Conservation (phyloP, 2,113 vertebrate species). For the Hemicordylus capensis region DNA sequence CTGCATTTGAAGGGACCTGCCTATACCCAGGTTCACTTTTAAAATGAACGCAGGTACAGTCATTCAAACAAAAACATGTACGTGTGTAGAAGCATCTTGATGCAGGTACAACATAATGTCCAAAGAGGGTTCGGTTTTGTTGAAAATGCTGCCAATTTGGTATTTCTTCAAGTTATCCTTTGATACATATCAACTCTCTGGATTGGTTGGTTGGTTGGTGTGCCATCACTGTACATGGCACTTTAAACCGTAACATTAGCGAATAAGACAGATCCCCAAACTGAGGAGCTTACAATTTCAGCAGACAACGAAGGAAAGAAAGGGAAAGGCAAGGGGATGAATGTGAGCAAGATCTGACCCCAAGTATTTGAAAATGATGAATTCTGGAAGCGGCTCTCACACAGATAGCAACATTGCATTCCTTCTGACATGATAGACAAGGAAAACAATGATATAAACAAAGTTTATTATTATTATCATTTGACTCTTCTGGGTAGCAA, state of each 20-base stretch:
- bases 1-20: too few species aligned
- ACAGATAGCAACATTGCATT: not conserved
- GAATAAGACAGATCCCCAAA: not conserved
- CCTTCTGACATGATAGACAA: not conserved
- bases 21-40: too few species aligned
- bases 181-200: not conserved
- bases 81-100: too few species aligned
- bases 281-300: not conserved
- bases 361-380: not conserved
- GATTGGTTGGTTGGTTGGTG: not conserved
- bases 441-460: slow-evolving; percentile 7
- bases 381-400: not conserved
- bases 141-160: not conserved
- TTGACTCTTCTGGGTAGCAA: not conserved
- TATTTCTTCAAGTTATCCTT: not conserved
- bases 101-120: too few species aligned
- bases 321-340: not conserved
- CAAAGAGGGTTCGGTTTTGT: too few species aligned
- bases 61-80: too few species aligned
- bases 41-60: too few species aligned
- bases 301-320: not conserved
- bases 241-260: not conserved
- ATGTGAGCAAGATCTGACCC: not conserved
- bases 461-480: too few species aligned
- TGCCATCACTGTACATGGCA: not conserved